phyloP scores from a whole-genome alignment of 2,113 vertebrate species.

The Campylorhamphus procurvoides region DNA sequence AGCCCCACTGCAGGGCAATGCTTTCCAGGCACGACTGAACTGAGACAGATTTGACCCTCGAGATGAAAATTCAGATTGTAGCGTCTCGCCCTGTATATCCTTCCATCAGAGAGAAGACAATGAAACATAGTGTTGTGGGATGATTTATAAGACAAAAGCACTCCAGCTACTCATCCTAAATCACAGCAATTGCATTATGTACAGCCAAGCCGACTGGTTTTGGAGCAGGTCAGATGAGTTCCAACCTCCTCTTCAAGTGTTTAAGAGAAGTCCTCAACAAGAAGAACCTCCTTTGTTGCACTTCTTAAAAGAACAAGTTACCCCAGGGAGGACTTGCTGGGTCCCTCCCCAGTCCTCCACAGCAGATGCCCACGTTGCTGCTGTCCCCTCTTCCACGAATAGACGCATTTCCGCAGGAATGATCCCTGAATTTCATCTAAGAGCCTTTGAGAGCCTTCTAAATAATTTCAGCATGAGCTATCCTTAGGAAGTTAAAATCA shows the following conservation, averaged over 20 bases:
- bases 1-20: background rate
- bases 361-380: background rate
- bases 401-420: background rate
- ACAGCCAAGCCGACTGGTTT: background rate
- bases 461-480: slow-evolving; percentile 41
- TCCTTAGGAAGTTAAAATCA: slow-evolving; percentile 36
- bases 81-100: background rate
- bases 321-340: background rate
- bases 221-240: background rate
- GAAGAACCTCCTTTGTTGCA: background rate
- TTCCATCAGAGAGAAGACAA: background rate
- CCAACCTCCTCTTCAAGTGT: background rate
- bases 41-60: background rate
- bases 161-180: background rate
- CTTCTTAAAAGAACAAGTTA: background rate
- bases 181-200: background rate
- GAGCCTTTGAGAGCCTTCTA: slow-evolving; percentile 18
- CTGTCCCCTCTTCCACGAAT: background rate
- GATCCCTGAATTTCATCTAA: background rate
- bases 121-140: background rate
- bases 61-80: background rate
- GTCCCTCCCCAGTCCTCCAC: background rate
- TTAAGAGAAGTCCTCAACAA: background rate
- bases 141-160: background rate
- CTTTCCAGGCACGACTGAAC: background rate